These are phyloP conservation scores for Eilema depressum DNA, from an alignment of 2,888 invertebrate genomes.

Conservation along the genomic window DNA sequence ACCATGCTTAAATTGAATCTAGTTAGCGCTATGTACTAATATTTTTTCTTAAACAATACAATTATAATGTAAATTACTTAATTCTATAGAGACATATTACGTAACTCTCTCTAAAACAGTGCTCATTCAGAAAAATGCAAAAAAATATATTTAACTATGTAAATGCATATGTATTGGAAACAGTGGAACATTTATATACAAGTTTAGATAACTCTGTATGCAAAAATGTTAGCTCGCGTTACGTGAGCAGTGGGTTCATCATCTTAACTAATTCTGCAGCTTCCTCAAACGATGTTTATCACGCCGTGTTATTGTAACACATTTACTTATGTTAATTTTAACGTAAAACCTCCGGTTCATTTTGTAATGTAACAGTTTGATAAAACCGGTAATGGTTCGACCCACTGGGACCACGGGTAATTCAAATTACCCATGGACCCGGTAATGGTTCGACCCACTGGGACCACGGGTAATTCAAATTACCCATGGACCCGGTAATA, in stretches of 20 bases:
- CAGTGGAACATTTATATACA: background rate
- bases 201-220: background rate
- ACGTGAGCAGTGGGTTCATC: conserved; percentile 31
- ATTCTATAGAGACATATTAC: background rate
- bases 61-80: background rate
- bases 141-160: background rate
- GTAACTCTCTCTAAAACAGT: background rate
- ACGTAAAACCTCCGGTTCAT: background rate
- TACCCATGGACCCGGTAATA: too few species aligned
- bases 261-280: conserved; percentile 41
- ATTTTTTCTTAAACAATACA: background rate
- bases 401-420: too few species aligned
- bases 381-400: too few species aligned
- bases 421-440: too few species aligned
- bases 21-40: background rate
- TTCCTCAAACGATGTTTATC: conserved; percentile 55
- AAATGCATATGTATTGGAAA: background rate
- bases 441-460: too few species aligned
- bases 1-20: background rate
- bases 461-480: too few species aligned
- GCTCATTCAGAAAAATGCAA: background rate
- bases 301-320: conserved; percentile 34
- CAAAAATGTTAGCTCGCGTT: conserved; percentile 18
- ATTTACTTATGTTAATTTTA: conserved; percentile 24
- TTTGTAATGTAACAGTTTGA: conserved; percentile 3